A percentile compares a stretch with the other conserved stretches of the same genome.
Evolutionary conservation across 2,888 invertebrate genomes (phyloP).

Genomic region (Plagodis pulveraria): DNA sequence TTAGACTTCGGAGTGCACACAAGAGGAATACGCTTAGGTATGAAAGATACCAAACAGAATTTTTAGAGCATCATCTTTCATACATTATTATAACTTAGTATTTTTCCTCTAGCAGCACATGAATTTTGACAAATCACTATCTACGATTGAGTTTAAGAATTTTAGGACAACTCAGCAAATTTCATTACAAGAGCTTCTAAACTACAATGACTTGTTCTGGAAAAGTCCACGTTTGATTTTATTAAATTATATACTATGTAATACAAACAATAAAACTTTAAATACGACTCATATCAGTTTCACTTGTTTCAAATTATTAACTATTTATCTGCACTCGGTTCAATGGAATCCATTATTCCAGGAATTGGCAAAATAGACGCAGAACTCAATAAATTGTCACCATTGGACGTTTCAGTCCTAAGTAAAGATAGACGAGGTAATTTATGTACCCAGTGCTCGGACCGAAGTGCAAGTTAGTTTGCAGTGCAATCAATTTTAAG

Average conservation of each 20-base stretch:
- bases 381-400: conserved; percentile 23
- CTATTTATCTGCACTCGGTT: not conserved
- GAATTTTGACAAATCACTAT: no score
- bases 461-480: conserved; percentile 32
- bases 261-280: no score
- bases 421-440: conserved; percentile 25
- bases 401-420: conserved; percentile 19
- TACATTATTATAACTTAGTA: no score
- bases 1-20: conserved; percentile 34
- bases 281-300: conserved; percentile 2
- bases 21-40: conserved; percentile 12
- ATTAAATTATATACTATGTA: no score
- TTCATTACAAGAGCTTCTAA: conserved; percentile 20
- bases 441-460: conserved; percentile 14
- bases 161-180: no score
- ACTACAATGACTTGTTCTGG: conserved; percentile 19
- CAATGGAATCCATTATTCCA: not conserved
- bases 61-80: no score
- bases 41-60: not conserved
- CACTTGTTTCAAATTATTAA: conserved; percentile 14
- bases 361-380: not conserved
- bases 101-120: no score
- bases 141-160: no score
- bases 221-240: no score
- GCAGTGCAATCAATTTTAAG: conserved; percentile 45